Evolutionary conservation across 2,113 vertebrate genomes (phyloP).

Genomic region (Cebus imitator): DNA sequence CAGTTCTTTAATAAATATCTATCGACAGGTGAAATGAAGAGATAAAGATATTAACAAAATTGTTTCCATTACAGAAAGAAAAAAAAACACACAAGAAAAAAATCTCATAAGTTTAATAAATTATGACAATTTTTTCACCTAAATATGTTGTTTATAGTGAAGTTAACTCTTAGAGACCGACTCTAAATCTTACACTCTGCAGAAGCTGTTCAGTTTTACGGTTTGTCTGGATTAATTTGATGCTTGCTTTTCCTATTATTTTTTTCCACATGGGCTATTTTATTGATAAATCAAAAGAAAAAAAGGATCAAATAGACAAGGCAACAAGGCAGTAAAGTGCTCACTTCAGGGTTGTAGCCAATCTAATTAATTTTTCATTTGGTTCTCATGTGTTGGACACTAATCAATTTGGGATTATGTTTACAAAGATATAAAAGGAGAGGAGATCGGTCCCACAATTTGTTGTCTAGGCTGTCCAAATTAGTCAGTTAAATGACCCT

Average conservation of each 20-base stretch:
- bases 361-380: slow-evolving; percentile 93
- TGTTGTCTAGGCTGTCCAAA: slow-evolving; percentile 85
- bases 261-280: slow-evolving; percentile 77
- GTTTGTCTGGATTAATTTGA: slow-evolving; percentile 52
- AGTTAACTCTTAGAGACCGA: not conserved
- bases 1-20: not conserved
- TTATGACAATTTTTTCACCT: slow-evolving; percentile 5
- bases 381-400: slow-evolving; percentile 86
- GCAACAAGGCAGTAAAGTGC: slow-evolving; percentile 83
- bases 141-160: not conserved
- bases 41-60: slow-evolving; percentile 21
- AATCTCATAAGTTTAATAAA: not conserved
- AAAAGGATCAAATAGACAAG: slow-evolving; percentile 85
- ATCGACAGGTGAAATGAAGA: slow-evolving; percentile 3
- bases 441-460: slow-evolving; percentile 81
- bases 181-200: not conserved
- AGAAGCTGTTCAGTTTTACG: slow-evolving; percentile 52
- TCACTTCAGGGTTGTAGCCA: slow-evolving; percentile 82
- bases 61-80: not conserved
- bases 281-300: slow-evolving; percentile 83
- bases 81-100: not conserved
- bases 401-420: slow-evolving; percentile 90
- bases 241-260: slow-evolving; percentile 65
- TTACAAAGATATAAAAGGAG: slow-evolving; percentile 86
- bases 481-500: slow-evolving; percentile 86